A percentile compares a stretch with the other conserved stretches of the same genome.
phyloP scores from a whole-genome alignment of 2,113 vertebrate genomes.

The Labeo catla region DNA sequence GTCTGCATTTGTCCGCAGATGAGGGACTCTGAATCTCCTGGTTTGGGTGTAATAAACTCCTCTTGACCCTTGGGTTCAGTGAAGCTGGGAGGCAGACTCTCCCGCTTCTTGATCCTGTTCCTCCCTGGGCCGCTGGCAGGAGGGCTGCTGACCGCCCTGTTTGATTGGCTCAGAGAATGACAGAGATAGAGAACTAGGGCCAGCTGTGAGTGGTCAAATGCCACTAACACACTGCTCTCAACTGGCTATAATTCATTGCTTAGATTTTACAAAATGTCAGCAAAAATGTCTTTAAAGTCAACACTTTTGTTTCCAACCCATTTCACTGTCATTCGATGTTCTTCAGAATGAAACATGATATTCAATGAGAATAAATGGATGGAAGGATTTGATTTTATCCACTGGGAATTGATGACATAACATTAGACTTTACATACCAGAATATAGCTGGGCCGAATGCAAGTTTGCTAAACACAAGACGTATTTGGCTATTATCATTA shows the following conservation, averaged over 20 bases:
- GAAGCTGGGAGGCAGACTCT: constrained; percentile 38
- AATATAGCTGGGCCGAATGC: not conserved
- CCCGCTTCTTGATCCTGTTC: constrained; percentile 23
- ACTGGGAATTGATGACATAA: not conserved
- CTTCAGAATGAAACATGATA: not conserved
- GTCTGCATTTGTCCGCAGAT: constrained; percentile 17
- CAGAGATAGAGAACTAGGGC: constrained; percentile 50
- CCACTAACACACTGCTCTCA: not conserved
- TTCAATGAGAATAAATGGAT: not conserved
- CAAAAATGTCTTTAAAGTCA: not conserved
- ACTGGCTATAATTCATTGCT: not conserved
- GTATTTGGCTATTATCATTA: not conserved
- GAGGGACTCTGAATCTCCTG: constrained; percentile 26
- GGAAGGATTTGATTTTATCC: not conserved
- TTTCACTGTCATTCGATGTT: not conserved
- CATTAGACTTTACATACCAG: not conserved
- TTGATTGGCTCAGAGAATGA: constrained; percentile 30
- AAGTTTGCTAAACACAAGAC: not conserved
- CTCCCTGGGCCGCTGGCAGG: constrained; percentile 19
- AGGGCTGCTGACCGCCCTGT: constrained; percentile 4
- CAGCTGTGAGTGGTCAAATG: constrained; percentile 31
- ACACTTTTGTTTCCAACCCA: not conserved
- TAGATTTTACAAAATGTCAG: not conserved
- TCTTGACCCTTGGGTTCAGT: constrained; percentile 59
- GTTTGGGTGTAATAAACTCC: constrained; percentile 52